These are phyloP conservation scores for Acrocephalus kingi DNA, from an alignment of 2,113 vertebrate genomes.

Conservation along the genomic window DNA sequence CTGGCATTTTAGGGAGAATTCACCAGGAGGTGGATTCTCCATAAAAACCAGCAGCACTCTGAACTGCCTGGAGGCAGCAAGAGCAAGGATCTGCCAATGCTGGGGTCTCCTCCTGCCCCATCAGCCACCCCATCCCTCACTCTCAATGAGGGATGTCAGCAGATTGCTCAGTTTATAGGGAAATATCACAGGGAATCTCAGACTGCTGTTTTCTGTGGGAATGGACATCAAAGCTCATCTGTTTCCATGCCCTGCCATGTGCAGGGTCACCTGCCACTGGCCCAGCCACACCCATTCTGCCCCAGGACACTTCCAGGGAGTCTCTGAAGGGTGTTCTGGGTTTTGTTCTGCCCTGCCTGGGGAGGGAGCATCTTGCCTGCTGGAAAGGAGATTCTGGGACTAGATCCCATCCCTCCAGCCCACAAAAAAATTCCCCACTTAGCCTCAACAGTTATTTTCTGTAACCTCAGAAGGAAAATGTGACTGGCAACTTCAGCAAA, in stretches of 20 bases:
- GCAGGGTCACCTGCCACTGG: not conserved
- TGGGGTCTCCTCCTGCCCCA: not conserved
- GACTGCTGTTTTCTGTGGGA: not conserved
- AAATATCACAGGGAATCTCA: not conserved
- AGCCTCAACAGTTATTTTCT: too few relatives aligned
- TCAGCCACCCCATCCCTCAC: not conserved
- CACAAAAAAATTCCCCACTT: too few relatives aligned
- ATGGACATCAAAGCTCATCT: not conserved
- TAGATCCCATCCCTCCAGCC: not conserved
- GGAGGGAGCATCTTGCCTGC: not conserved
- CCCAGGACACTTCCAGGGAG: not conserved
- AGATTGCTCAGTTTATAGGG: not conserved
- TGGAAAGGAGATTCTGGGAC: not conserved
- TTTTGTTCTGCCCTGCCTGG: not conserved
- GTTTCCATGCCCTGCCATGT: not conserved
- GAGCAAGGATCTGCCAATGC: accelerated
- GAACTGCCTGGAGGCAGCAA: not conserved
- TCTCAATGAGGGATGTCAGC: accelerated
- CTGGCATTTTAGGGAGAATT: not conserved
- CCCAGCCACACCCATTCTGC: not conserved
- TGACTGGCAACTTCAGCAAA: too few relatives aligned
- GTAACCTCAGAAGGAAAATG: too few relatives aligned
- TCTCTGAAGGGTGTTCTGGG: not conserved
- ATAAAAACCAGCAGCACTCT: not conserved
- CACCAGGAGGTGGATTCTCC: not conserved